Base-by-base conservation (phyloP, 2,113 vertebrate genomes). In the Tychaedon coryphoeus region DNA sequence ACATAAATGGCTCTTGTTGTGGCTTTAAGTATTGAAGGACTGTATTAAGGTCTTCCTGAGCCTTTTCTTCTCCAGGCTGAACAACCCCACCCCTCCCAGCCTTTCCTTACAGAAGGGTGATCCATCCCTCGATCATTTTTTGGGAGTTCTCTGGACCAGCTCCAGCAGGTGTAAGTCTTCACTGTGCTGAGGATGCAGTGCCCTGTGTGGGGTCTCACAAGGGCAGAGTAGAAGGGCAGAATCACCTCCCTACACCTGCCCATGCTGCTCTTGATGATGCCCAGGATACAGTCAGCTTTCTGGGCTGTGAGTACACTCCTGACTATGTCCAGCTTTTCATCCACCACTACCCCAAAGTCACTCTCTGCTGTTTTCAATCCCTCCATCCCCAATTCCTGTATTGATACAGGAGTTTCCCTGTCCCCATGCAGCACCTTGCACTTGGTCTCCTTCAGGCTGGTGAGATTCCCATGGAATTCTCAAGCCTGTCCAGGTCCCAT, bases 141-240 rank as follows among this genome's bases (percentile, higher is more conserved):
- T 43, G 50, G 14, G 8, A 18, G 8, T 71, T 8, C 43, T 88
- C 36, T 65, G 50, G 50, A 28, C 42, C 42, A 33, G 31, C 26
- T 72, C 66, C 34, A 19, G 10, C 26, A 50, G 12, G 25, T 43
- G 18, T 42, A 57, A 72, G 5, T 23, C 42, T 48, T 36, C 64
- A 7, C 50, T 12, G 6, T 33, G 23, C 42, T 72, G 50, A 42
- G 22, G 26, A 28, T 31, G 50, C 33, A 26, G 14, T 57, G 33
- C 14, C 31, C 31, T 0, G 0, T 23, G 25, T 65, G 36, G 15
- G 25, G 8, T 16, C 22, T 42, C 42, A 72, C 0, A 0, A 34
- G 40, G 29, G 48, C 42, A 20, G 50, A 79, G n/a, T 0, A 20
- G 74, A 71, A 38, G 43, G 43, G 18, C 34, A 79, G 50, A 65